These are phyloP conservation scores for Trachelus iudaicus DNA, from an alignment of 2,888 invertebrate species.

Conservation along the genomic window DNA sequence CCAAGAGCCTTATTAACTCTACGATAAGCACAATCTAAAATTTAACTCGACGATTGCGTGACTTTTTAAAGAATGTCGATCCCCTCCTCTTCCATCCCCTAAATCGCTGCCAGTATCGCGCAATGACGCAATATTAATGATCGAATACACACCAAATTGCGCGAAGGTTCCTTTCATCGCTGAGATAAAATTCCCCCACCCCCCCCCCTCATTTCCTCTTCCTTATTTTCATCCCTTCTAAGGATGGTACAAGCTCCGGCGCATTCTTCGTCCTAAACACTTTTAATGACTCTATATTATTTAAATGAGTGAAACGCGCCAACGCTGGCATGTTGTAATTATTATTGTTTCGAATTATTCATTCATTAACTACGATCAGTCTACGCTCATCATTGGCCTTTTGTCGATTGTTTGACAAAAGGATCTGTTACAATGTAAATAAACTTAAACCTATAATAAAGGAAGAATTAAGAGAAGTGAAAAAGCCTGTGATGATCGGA, in stretches of 20 bases:
- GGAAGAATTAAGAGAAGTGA: too few relatives aligned
- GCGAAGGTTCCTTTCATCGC: not conserved
- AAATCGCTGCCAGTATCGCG: not conserved
- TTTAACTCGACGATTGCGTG: not conserved
- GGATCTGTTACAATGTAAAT: conserved; percentile 64
- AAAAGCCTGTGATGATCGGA: too few relatives aligned
- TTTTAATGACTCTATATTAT: conserved; percentile 14
- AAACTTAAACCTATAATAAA: conserved; percentile 56
- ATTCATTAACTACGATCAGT: conserved; percentile 48
- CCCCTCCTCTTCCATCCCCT: too few relatives aligned
- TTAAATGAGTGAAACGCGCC: conserved; percentile 11
- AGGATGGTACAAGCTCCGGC: conserved; percentile 12
- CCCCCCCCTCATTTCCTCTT: too few relatives aligned
- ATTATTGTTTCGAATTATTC: conserved; percentile 14
- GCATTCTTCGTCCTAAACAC: conserved; percentile 1
- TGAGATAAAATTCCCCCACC: too few relatives aligned
- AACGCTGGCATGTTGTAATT: conserved; percentile 19
- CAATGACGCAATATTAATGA: not conserved
- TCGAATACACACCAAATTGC: conserved; percentile 12
- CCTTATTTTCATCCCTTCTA: conserved; percentile 3
- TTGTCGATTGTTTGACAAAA: conserved; percentile 55
- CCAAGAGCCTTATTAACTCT: not conserved
- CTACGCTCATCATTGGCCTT: conserved; percentile 56
- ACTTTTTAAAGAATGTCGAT: not conserved
- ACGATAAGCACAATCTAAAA: not conserved